phyloP scores from a whole-genome alignment of 2,797 vertebrate genomes.

The Rhyacichthys aspro region DNA sequence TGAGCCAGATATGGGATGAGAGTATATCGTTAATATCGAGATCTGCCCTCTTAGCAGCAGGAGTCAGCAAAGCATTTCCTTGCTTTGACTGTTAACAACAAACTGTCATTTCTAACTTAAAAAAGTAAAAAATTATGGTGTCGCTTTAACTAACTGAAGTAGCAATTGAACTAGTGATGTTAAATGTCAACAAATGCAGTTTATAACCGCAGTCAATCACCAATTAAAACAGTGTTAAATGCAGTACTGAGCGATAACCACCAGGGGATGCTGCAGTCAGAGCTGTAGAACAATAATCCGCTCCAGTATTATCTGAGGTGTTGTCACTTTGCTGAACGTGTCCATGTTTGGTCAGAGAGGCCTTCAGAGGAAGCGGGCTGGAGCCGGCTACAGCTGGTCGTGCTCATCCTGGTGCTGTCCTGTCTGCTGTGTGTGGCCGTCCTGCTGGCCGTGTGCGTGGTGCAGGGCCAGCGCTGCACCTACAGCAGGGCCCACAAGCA shows the following conservation, averaged over 20 bases:
- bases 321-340: not conserved
- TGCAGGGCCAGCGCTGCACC: slow-evolving; percentile 78
- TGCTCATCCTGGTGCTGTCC: slow-evolving; percentile 82
- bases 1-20: too few relatives aligned
- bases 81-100: too few relatives aligned
- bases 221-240: not conserved
- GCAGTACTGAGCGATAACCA: not conserved
- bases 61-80: too few relatives aligned
- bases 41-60: too few relatives aligned
- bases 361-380: slow-evolving; percentile 65
- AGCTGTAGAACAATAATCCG: not conserved
- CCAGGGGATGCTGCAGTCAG: not conserved
- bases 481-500: slow-evolving; percentile 75
- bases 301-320: not conserved
- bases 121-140: too few relatives aligned
- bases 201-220: too few relatives aligned
- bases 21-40: too few relatives aligned
- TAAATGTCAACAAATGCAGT: too few relatives aligned
- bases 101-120: too few relatives aligned
- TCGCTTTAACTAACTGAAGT: too few relatives aligned
- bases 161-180: too few relatives aligned
- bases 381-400: slow-evolving; percentile 78
- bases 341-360: slow-evolving; percentile 57
- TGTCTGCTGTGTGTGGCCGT: slow-evolving; percentile 82
- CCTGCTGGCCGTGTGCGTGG: slow-evolving; percentile 73